Conservation (phyloP, 2,888 invertebrate species). For the Lycocerus yunnanus region DNA sequence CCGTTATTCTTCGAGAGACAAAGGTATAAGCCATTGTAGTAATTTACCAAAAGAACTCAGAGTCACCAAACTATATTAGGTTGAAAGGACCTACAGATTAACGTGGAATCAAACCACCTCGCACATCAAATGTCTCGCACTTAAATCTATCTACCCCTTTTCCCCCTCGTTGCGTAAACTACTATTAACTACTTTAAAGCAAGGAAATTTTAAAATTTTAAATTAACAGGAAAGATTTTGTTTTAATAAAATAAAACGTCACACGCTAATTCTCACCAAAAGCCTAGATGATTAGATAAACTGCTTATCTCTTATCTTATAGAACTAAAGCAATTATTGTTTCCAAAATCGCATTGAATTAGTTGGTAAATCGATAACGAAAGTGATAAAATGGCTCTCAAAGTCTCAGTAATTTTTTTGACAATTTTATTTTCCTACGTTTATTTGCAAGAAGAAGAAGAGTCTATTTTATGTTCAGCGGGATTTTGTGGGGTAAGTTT, state of each 20-base stretch:
- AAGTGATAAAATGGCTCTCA: background rate
- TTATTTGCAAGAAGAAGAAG: background rate
- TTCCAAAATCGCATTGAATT: background rate
- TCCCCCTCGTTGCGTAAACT: too few species aligned
- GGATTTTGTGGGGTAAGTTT: background rate
- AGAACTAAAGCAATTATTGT: background rate
- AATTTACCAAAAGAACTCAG: too few species aligned
- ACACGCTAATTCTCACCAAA: too few species aligned
- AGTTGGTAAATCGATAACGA: background rate
- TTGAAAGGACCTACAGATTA: too few species aligned
- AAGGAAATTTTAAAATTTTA: background rate
- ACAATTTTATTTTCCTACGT: background rate
- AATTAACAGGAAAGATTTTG: background rate
- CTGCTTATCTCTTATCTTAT: background rate
- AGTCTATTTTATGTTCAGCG: background rate
- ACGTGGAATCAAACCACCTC: too few species aligned
- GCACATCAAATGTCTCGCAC: too few species aligned
- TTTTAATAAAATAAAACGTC: background rate
- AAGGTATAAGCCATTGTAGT: too few species aligned
- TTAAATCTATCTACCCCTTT: too few species aligned
- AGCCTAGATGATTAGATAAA: background rate
- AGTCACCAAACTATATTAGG: too few species aligned
- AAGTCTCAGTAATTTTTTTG: background rate
- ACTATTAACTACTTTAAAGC: too few species aligned
- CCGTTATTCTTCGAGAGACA: too few species aligned